Evolutionary conservation across 2,888 invertebrate species (phyloP).

Genomic region (Hylaea fasciaria): DNA sequence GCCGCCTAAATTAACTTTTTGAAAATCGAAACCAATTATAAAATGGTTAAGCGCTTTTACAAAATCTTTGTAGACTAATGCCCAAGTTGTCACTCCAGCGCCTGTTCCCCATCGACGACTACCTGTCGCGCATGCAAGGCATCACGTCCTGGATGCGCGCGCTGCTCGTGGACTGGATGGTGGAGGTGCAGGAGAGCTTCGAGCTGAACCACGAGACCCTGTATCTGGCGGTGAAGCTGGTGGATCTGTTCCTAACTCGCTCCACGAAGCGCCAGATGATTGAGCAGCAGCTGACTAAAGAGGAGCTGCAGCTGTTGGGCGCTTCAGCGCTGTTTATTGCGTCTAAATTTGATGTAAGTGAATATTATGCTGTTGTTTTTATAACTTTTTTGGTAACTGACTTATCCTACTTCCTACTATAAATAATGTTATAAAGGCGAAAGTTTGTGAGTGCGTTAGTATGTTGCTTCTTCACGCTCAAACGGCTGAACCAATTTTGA

Average conservation of each 20-base stretch:
- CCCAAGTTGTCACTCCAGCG: slow-evolving; percentile 71
- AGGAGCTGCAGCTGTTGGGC: slow-evolving; percentile 95
- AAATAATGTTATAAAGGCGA: too few species aligned
- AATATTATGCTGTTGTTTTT: neutral
- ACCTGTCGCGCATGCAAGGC: slow-evolving; percentile 91
- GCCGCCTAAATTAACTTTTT: too few species aligned
- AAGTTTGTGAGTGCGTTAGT: too few species aligned
- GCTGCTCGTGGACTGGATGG: slow-evolving; percentile 99
- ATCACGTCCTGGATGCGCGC: slow-evolving; percentile 95
- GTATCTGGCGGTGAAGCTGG: slow-evolving; percentile 97
- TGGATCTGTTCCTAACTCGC: slow-evolving; percentile 91
- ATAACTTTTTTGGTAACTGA: too few species aligned
- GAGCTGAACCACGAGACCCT: slow-evolving; percentile 99
- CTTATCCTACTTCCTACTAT: too few species aligned
- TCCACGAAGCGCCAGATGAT: slow-evolving; percentile 63
- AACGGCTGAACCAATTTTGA: too few species aligned
- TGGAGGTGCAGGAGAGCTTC: slow-evolving; percentile 98
- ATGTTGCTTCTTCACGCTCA: too few species aligned
- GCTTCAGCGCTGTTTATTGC: slow-evolving; percentile 97
- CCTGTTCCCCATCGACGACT: slow-evolving; percentile 90
- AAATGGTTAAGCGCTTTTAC: too few species aligned
- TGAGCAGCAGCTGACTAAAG: slow-evolving; percentile 88
- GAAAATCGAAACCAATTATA: too few species aligned
- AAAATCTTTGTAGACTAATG: neutral
- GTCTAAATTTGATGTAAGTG: slow-evolving; percentile 96